These are phyloP conservation scores for Cryptomyrus ogoouensis DNA, from an alignment of 2,113 vertebrate species.

Conservation along the genomic window DNA sequence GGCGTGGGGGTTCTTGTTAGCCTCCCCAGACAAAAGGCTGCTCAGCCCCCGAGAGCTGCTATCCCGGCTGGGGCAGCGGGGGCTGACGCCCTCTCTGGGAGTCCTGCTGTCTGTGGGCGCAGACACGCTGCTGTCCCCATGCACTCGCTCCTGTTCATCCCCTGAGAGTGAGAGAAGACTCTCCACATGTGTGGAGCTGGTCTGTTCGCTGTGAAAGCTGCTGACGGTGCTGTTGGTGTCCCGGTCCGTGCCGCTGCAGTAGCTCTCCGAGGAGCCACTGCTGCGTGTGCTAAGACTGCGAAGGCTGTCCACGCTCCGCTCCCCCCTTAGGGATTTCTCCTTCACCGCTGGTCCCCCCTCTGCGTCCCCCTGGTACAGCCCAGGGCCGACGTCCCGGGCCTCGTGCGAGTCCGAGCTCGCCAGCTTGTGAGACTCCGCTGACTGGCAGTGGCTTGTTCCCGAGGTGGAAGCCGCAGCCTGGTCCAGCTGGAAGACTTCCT, in stretches of 20 bases:
- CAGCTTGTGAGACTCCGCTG: slow-evolving; percentile 60
- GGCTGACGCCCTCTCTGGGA: slow-evolving; percentile 52
- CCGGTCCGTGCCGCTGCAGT: slow-evolving; percentile 89
- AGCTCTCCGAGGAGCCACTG: slow-evolving; percentile 92
- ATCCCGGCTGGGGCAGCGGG: slow-evolving; percentile 18
- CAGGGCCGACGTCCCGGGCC: slow-evolving; percentile 56
- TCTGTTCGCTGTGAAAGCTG: slow-evolving; percentile 92
- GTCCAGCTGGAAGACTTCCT: slow-evolving; percentile 68
- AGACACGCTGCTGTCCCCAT: slow-evolving; percentile 53
- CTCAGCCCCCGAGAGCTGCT: slow-evolving; percentile 53
- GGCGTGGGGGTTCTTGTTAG: slow-evolving; percentile 94
- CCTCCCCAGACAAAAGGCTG: slow-evolving; percentile 80
- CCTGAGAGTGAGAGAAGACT: slow-evolving; percentile 80
- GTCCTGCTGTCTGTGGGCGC: slow-evolving; percentile 66
- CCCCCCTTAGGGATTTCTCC: slow-evolving; percentile 69
- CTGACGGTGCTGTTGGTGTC: slow-evolving; percentile 94
- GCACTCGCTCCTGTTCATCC: slow-evolving; percentile 59
- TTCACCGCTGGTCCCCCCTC: slow-evolving; percentile 48
- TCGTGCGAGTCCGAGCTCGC: slow-evolving; percentile 57
- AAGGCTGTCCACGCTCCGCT: slow-evolving; percentile 85
- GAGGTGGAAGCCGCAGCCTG: slow-evolving; percentile 56
- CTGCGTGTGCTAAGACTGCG: slow-evolving; percentile 90
- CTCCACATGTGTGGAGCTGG: slow-evolving; percentile 92
- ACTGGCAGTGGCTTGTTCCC: slow-evolving; percentile 47
- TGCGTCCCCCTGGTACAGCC: slow-evolving; percentile 54